Percentiles rank a stretch among this genome's conserved stretches.
Conservation (phyloP, 2,113 vertebrate genomes). For the Grus americana region DNA sequence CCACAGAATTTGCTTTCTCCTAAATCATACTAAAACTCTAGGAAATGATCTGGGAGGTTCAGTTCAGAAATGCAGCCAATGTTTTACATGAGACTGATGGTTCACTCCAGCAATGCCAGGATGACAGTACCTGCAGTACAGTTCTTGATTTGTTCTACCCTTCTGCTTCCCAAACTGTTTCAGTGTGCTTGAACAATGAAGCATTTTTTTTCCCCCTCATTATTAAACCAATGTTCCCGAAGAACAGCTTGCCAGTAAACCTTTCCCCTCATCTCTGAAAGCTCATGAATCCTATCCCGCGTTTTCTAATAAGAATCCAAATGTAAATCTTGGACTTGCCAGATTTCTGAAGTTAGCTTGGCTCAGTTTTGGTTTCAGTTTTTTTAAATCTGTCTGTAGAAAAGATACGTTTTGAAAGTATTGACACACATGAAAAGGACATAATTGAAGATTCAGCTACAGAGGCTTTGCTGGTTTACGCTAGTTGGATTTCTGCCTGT, state of each 20-base stretch:
- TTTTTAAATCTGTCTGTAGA: not conserved
- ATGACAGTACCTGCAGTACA: not conserved
- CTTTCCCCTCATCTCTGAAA: not conserved
- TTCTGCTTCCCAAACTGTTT: not conserved
- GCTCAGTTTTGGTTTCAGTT: not conserved
- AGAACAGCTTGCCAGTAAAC: not conserved
- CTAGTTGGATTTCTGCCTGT: not conserved
- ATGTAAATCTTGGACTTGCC: not conserved
- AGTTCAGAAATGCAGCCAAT: not conserved
- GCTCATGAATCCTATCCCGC: not conserved
- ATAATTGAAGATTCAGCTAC: not conserved
- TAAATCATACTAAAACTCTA: not conserved
- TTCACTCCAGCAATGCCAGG: not conserved
- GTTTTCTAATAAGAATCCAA: not conserved
- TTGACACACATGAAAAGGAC: not conserved
- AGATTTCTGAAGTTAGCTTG: not conserved
- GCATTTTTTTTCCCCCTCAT: not conserved
- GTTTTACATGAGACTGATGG: not conserved
- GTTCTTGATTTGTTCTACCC: not conserved
- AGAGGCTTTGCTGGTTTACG: not conserved
- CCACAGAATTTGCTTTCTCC: not conserved
- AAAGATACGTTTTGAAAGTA: not conserved
- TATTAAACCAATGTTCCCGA: not conserved
- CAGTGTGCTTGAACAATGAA: not conserved
- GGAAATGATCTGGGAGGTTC: not conserved